phyloP scores from a whole-genome alignment of 2,797 vertebrate species.

The Dallia pectoralis region DNA sequence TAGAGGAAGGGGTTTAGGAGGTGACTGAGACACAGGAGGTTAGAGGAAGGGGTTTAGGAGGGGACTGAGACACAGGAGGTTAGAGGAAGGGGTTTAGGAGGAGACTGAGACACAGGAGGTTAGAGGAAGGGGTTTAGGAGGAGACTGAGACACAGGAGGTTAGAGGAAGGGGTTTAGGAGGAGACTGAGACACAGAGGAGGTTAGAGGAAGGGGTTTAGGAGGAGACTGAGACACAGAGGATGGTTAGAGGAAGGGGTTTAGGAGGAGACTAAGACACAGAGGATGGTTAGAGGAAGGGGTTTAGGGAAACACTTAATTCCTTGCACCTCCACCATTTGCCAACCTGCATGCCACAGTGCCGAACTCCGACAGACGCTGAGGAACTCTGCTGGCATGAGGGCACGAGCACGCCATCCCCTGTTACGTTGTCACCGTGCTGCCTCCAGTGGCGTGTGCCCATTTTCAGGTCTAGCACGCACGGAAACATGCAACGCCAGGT shows the following conservation, averaged over 20 bases:
- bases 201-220: slow-evolving; percentile 70
- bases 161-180: slow-evolving; percentile 68
- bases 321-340: slow-evolving; percentile 31
- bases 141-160: no score
- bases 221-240: no score
- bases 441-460: slow-evolving; percentile 89
- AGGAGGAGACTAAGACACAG: slow-evolving; percentile 71
- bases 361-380: slow-evolving; percentile 94
- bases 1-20: slow-evolving; percentile 70
- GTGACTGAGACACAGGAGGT: no score
- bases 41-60: slow-evolving; percentile 70
- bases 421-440: slow-evolving; percentile 94
- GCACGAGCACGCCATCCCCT: slow-evolving; percentile 97
- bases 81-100: slow-evolving; percentile 68
- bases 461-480: slow-evolving; percentile 95
- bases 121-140: slow-evolving; percentile 68
- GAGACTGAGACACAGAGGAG: no score
- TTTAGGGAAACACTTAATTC: slow-evolving; percentile 71
- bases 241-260: slow-evolving; percentile 75
- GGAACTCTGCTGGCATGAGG: slow-evolving; percentile 98
- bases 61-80: no score
- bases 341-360: slow-evolving; percentile 99
- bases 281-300: slow-evolving; percentile 70
- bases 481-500: slow-evolving; percentile 90
- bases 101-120: no score